Evolutionary conservation across 2,888 invertebrate species (phyloP).

Genomic region (Sympetrum striolatum): DNA sequence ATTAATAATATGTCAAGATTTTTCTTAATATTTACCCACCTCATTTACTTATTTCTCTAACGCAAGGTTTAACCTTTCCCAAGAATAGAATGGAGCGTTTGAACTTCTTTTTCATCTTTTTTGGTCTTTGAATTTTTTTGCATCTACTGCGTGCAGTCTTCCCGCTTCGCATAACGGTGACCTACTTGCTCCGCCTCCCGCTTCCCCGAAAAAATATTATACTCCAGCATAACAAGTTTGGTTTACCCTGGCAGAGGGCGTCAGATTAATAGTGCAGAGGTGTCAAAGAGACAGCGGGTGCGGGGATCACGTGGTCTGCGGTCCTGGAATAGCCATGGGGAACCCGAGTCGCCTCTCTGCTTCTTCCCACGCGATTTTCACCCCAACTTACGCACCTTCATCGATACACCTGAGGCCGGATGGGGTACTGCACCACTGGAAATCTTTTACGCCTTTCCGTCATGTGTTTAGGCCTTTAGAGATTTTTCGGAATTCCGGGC

Average conservation of each 20-base stretch:
- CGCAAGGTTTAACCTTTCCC: too few relatives aligned
- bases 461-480: background rate
- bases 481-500: too few relatives aligned
- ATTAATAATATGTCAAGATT: too few relatives aligned
- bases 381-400: background rate
- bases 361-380: background rate
- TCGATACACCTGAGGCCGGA: background rate
- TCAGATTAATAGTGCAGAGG: background rate
- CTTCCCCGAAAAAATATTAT: background rate
- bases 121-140: too few relatives aligned
- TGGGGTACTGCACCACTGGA: background rate
- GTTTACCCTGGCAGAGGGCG: background rate
- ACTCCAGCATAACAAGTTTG: background rate
- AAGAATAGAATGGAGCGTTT: too few relatives aligned
- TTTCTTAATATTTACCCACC: too few relatives aligned
- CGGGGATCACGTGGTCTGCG: slow-evolving; percentile 17
- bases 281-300: background rate
- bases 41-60: too few relatives aligned
- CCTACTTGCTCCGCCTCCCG: background rate
- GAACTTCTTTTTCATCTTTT: too few relatives aligned
- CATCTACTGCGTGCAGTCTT: too few relatives aligned
- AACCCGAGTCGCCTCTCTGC: slow-evolving; percentile 1
- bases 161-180: background rate
- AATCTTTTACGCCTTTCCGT: background rate
- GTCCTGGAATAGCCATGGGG: slow-evolving; percentile 29